These are phyloP conservation scores for Anoplophora glabripennis DNA, from an alignment of 1,140 invertebrate genomes.

Conservation along the genomic window DNA sequence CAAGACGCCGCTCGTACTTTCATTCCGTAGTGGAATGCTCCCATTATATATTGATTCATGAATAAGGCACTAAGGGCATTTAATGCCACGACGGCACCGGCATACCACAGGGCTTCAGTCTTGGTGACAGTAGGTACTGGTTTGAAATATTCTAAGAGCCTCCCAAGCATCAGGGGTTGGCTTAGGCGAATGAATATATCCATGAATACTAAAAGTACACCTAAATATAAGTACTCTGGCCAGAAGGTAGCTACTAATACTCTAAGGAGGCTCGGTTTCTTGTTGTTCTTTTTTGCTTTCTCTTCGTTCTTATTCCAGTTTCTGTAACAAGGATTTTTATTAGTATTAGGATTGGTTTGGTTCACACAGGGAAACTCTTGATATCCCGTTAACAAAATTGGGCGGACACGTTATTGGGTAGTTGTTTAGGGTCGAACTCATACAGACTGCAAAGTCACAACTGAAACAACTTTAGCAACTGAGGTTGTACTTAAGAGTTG, in stretches of 20 bases:
- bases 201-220: constrained; percentile 40
- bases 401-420: too few species aligned
- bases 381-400: too few species aligned
- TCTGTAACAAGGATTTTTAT: constrained; percentile 30
- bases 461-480: too few species aligned
- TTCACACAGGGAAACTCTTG: too few species aligned
- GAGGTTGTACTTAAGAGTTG: too few species aligned
- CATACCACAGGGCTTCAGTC: constrained; percentile 56
- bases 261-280: constrained; percentile 45
- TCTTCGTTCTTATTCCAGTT: constrained; percentile 49
- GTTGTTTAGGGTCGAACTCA: too few species aligned
- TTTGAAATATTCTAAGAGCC: constrained; percentile 55
- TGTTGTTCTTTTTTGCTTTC: constrained; percentile 32
- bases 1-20: constrained; percentile 60
- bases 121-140: constrained; percentile 36
- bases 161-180: constrained; percentile 55
- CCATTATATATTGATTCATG: constrained; percentile 61
- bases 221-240: constrained; percentile 44
- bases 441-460: too few species aligned
- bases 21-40: constrained; percentile 60
- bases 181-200: constrained; percentile 39
- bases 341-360: neutral
- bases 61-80: constrained; percentile 54
- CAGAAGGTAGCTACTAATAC: constrained; percentile 51
- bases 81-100: constrained; percentile 57